Conservation (phyloP, 1,140 invertebrate species). For the Philopotamus ludificatus region DNA sequence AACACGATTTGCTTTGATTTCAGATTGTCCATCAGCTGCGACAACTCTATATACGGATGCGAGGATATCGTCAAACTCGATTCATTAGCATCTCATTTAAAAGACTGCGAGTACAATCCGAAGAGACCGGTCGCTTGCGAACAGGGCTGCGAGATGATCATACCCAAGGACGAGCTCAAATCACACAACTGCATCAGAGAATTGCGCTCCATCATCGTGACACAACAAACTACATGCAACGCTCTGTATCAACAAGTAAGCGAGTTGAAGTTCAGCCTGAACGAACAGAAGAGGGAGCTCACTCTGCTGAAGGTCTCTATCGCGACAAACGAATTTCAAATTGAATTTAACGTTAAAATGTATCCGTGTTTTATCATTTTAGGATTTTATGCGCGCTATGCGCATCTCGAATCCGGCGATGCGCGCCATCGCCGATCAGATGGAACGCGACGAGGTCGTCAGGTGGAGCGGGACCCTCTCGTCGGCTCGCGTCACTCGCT, state of each 20-base stretch:
- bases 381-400: constrained; percentile 91
- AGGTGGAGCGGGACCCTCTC: constrained; percentile 85
- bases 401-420: constrained; percentile 85
- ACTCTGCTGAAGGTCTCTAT: constrained; percentile 81
- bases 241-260: constrained; percentile 83
- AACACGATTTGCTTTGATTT: not conserved
- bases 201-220: constrained; percentile 78
- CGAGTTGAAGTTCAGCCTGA: constrained; percentile 83
- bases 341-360: not conserved
- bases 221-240: constrained; percentile 80
- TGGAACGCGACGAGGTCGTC: constrained; percentile 91
- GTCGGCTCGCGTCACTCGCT: constrained; percentile 85
- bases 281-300: constrained; percentile 86
- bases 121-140: constrained; percentile 91
- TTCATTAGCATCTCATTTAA: constrained; percentile 74
- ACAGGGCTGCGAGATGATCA: constrained; percentile 87
- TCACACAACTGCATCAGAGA: constrained; percentile 93
- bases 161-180: constrained; percentile 92
- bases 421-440: constrained; percentile 84
- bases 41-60: constrained; percentile 88
- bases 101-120: constrained; percentile 87
- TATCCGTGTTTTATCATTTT: constrained; percentile 25
- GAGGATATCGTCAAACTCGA: constrained; percentile 83
- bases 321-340: not conserved
- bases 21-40: constrained; percentile 84